Conservation (phyloP, 2,797 vertebrate species). For the Hemibagrus guttatus region DNA sequence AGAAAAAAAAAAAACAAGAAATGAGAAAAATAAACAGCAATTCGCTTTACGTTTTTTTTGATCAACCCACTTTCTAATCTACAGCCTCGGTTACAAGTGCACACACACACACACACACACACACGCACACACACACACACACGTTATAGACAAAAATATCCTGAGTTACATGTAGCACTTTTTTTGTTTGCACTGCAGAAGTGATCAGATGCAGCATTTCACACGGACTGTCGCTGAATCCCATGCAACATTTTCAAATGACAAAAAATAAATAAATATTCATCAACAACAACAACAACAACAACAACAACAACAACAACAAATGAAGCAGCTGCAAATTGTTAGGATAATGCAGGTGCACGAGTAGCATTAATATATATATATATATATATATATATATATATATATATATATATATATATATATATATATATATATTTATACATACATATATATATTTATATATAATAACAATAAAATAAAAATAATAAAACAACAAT, state of each 20-base stretch:
- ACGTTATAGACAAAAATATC: neutral
- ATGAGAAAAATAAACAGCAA: neutral
- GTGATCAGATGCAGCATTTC: neutral
- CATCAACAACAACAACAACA: neutral
- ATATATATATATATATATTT: too few species aligned
- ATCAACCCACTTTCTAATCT: neutral
- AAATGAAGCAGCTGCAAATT: neutral
- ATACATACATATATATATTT: too few species aligned
- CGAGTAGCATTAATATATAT: neutral
- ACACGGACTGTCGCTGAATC: neutral
- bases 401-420: too few species aligned
- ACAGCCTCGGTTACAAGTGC: neutral
- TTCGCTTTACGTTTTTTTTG: neutral
- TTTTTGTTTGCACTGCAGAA: neutral
- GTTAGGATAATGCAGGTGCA: constrained; percentile 9
- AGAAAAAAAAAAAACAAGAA: neutral
- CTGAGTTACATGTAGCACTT: neutral
- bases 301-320: neutral
- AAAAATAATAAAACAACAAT: too few species aligned
- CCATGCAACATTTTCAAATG: neutral
- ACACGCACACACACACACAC: too few species aligned
- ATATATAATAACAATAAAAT: neutral
- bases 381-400: too few species aligned
- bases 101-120: too few species aligned
- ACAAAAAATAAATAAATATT: neutral